phyloP scores from a whole-genome alignment of 2,113 vertebrate species.

The Lynx canadensis region DNA sequence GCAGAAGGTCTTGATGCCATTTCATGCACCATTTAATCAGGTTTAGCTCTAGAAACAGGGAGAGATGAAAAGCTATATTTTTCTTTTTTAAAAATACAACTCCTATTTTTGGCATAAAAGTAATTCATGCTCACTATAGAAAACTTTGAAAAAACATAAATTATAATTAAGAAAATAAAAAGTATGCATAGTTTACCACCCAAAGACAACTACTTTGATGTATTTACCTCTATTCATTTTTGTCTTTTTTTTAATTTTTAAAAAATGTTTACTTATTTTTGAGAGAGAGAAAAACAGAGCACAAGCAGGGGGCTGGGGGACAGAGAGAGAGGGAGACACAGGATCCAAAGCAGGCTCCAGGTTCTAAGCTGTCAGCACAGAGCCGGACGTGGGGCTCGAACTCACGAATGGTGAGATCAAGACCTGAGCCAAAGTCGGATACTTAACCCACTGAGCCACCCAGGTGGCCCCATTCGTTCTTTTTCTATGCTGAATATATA shows the following conservation, averaged over 20 bases:
- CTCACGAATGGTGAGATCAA: too few species aligned
- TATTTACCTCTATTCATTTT: not conserved
- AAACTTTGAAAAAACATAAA: constrained; percentile 9
- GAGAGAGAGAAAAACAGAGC: too few species aligned
- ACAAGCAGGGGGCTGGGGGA: too few species aligned
- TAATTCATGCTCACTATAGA: not conserved
- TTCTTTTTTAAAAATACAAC: not conserved
- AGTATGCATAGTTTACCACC: not conserved
- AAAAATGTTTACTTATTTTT: too few species aligned
- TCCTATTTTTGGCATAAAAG: constrained; percentile 24
- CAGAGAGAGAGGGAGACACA: too few species aligned
- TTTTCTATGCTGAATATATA: not conserved
- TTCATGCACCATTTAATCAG: constrained; percentile 52
- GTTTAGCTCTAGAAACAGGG: constrained; percentile 1
- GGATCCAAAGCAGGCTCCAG: too few species aligned
- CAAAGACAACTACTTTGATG: not conserved
- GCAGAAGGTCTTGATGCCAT: not conserved
- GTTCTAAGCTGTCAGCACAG: too few species aligned
- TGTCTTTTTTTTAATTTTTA: not conserved
- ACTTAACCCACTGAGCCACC: too few species aligned
- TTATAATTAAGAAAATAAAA: constrained; percentile 19
- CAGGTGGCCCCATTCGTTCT: not conserved
- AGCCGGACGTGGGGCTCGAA: too few species aligned
- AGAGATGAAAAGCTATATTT: not conserved
- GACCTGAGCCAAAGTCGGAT: too few species aligned